A percentile compares a stretch with the other conserved stretches of the same genome.
phyloP scores from a whole-genome alignment of 2,888 invertebrate genomes.

The Pharmacophagus antenor region DNA sequence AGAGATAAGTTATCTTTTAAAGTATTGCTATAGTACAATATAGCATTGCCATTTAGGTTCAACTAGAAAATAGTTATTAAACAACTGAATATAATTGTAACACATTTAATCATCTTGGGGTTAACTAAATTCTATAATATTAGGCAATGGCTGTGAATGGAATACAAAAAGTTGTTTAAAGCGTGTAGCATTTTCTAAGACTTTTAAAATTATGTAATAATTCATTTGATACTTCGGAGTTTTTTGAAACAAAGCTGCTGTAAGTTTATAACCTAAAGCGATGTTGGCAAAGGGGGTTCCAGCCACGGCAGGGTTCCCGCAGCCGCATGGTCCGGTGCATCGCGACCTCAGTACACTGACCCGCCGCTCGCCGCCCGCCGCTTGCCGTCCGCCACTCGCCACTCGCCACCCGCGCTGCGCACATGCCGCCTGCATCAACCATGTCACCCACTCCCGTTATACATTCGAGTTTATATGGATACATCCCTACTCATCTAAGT shows the following conservation, averaged over 20 bases:
- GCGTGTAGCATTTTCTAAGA: no score
- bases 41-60: no score
- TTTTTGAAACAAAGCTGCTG: conserved; percentile 2
- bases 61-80: neutral
- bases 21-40: neutral
- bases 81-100: neutral
- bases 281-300: conserved; percentile 31
- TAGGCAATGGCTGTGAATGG: neutral
- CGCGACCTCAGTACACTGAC: conserved; percentile 71
- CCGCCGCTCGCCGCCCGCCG: conserved; percentile 45
- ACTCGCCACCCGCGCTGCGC: conserved; percentile 32
- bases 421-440: conserved; percentile 42
- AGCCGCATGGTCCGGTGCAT: conserved; percentile 64
- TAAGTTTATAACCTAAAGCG: conserved; percentile 38
- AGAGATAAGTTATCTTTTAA: neutral
- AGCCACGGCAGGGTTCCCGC: conserved; percentile 43
- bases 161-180: neutral
- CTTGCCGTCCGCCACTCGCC: conserved; percentile 34
- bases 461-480: conserved; percentile 3
- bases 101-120: neutral
- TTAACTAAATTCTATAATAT: no score
- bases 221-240: no score
- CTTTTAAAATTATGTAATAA: no score
- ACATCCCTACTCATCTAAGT: conserved; percentile 5
- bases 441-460: conserved; percentile 22